A percentile compares a stretch with the other conserved stretches of the same genome.
These are phyloP conservation scores for Tachina grossa DNA, from an alignment of 2,888 invertebrate species.

Conservation along the genomic window DNA sequence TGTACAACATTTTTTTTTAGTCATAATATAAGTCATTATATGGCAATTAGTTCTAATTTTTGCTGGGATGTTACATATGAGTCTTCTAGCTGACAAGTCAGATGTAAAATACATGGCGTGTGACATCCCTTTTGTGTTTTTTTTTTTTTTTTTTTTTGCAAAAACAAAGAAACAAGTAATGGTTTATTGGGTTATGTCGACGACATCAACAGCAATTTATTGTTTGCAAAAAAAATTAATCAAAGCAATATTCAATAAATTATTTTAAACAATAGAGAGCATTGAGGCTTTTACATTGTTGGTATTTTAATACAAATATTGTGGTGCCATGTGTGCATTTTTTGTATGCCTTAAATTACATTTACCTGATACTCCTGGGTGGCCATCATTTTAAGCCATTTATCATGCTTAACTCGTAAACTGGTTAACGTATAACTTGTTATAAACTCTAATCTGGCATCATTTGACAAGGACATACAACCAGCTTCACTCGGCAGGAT, in stretches of 20 bases:
- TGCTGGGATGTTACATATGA: too few species aligned
- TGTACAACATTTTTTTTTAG: too few species aligned
- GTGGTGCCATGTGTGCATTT: neutral
- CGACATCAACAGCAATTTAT: slow-evolving; percentile 41
- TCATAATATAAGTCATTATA: too few species aligned
- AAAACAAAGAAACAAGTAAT: neutral
- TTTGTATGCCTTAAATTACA: slow-evolving; percentile 71
- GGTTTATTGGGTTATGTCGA: neutral
- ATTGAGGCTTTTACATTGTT: slow-evolving; percentile 9
- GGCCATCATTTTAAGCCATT: slow-evolving; percentile 93
- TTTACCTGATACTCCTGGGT: slow-evolving; percentile 86
- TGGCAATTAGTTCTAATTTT: too few species aligned
- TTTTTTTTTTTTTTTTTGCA: too few species aligned
- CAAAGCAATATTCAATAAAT: slow-evolving; percentile 45
- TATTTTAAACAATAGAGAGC: slow-evolving; percentile 48
- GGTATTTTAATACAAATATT: slow-evolving; percentile 9
- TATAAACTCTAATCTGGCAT: slow-evolving; percentile 91
- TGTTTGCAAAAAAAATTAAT: slow-evolving; percentile 17
- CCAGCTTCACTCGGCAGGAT: slow-evolving; percentile 15
- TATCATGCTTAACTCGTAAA: slow-evolving; percentile 92
- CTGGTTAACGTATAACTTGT: slow-evolving; percentile 88
- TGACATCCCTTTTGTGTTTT: too few species aligned
- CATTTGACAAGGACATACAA: slow-evolving; percentile 78
- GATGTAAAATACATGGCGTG: too few species aligned
- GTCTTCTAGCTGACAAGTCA: too few species aligned